Evolutionary conservation across 2,888 invertebrate species (phyloP).

Genomic region (Drosophila hawaiiensis): DNA sequence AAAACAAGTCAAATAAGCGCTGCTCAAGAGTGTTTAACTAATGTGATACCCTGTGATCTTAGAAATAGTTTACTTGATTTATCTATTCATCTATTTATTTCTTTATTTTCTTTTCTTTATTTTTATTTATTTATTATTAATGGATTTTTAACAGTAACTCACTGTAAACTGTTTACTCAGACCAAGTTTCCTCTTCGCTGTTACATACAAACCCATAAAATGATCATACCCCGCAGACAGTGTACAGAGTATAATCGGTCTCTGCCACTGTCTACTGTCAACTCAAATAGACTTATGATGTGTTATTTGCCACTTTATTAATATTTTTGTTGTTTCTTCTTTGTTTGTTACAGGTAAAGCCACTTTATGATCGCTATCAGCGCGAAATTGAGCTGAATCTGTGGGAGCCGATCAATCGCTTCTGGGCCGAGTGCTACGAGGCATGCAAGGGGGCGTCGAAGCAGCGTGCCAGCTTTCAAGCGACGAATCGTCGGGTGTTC

Average conservation of each 20-base stretch:
- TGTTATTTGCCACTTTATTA: slow-evolving; percentile 12
- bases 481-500: slow-evolving; percentile 87
- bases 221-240: neutral
- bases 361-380: slow-evolving; percentile 87
- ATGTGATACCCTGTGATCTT: slow-evolving; percentile 21
- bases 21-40: neutral
- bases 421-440: slow-evolving; percentile 88
- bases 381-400: slow-evolving; percentile 86
- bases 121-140: no score
- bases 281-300: neutral
- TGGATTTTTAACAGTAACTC: no score
- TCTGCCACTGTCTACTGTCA: neutral
- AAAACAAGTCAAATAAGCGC: slow-evolving; percentile 15
- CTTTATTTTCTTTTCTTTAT: no score
- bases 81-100: no score
- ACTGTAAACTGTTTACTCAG: neutral
- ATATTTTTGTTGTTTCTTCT: slow-evolving; percentile 7
- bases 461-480: slow-evolving; percentile 86
- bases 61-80: neutral
- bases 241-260: slow-evolving; percentile 8
- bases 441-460: slow-evolving; percentile 87
- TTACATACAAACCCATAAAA: neutral
- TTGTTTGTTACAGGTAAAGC: slow-evolving; percentile 85
- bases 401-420: slow-evolving; percentile 87
- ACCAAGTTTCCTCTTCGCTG: neutral